Evolutionary conservation across 2,888 invertebrate genomes (phyloP), one percentile per base, ranked within the genome.

Genomic region (Onchidella celtica): DNA sequence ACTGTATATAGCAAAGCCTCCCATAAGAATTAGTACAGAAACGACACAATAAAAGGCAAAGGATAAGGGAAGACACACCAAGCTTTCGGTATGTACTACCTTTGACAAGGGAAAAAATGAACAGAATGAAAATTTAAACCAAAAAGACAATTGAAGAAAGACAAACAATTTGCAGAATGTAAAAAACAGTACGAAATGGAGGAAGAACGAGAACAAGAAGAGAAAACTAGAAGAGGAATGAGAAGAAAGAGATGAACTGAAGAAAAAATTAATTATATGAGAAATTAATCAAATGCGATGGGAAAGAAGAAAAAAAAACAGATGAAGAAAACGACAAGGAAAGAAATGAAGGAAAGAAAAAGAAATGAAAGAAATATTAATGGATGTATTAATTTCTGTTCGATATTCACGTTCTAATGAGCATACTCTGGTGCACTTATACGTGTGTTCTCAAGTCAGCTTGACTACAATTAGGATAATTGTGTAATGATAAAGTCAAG

Each of bases 31-130:
- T n/a, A n/a, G n/a, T n/a, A n/a, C n/a, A n/a, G n/a, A n/a, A n/a
- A n/a, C n/a, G n/a, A n/a, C n/a, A n/a, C n/a, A n/a, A n/a, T n/a
- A n/a, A n/a, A n/a, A n/a, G n/a, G n/a, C n/a, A n/a, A n/a, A n/a
- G n/a, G n/a, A n/a, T n/a, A n/a, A n/a, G n/a, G n/a, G n/a, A n/a
- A n/a, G n/a, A n/a, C n/a, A n/a, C n/a, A n/a, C n/a, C n/a, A n/a
- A n/a, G n/a, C n/a, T n/a, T n/a, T n/a, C n/a, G n/a, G n/a, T n/a
- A n/a, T n/a, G n/a, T n/a, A 55, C 72, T 32, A 34, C 21, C n/a
- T 72, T 32, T 57, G 55, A 4, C 72, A 72, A n/a, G 75, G 47
- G 21, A 61, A 74, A 38, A 74, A 32, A 57, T 72, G 57, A 34
- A 40, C 21, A 47, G 17, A 63, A 63, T 17, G 24, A 63, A n/a